These are phyloP conservation scores for Sebastes jordani DNA, from an alignment of 2,797 vertebrate species.

Conservation along the genomic window DNA sequence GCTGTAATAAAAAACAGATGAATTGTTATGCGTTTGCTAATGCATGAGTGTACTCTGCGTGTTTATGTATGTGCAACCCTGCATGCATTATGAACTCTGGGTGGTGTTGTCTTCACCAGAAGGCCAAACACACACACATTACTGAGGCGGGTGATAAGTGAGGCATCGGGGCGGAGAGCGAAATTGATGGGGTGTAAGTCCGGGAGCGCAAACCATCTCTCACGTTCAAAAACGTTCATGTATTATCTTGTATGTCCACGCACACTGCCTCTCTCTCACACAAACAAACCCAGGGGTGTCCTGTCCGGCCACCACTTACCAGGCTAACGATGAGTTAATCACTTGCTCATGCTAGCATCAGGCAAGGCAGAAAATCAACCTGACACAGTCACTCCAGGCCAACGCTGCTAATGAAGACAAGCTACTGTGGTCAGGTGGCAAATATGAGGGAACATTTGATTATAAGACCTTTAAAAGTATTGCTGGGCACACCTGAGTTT, in stretches of 20 bases:
- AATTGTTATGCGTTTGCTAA: not conserved
- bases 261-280: not conserved
- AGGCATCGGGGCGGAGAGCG: not conserved
- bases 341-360: constrained; percentile 30
- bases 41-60: not conserved
- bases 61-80: not conserved
- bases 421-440: constrained; percentile 27
- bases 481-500: not conserved
- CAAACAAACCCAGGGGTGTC: constrained; percentile 23
- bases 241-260: not conserved
- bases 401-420: constrained; percentile 56
- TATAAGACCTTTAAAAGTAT: constrained; percentile 6
- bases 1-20: constrained; percentile 4
- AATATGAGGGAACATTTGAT: constrained; percentile 44
- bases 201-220: constrained; percentile 5
- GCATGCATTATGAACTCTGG: not conserved
- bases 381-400: constrained; percentile 39
- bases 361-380: constrained; percentile 38
- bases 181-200: constrained; percentile 39
- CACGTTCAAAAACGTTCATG: not conserved
- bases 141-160: constrained; percentile 19
- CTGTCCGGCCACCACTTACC: constrained; percentile 39
- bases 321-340: constrained; percentile 47
- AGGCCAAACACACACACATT: constrained; percentile 27
- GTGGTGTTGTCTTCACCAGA: constrained; percentile 10